Base-by-base conservation (phyloP, 2,888 invertebrate species). In the Aspidiotus rigidus region DNA sequence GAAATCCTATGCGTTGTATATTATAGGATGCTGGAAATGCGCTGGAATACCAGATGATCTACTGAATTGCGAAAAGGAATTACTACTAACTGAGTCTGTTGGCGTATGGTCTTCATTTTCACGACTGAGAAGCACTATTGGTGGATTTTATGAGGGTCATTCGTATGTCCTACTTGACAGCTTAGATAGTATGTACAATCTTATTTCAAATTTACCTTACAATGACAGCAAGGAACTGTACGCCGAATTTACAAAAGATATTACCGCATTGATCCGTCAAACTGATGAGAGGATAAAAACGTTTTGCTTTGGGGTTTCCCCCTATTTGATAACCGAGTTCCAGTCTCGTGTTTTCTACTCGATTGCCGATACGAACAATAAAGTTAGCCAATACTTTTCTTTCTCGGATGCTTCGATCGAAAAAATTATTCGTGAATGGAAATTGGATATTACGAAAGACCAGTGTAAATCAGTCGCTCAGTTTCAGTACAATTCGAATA, bases 281-380 rank as follows among this genome's bases (percentile, higher is more conserved):
- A n/a, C 15, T 61, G 61, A 61, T 41, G 13, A 39, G 40, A 41
- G 41, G 16, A 61, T 61, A 41, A 61, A 10, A 61, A 41, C 15
- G 10, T 61, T 61, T 15, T 28, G n/a, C 40, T 61, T 61, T 41
- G 61, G 61, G 11, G 61, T 61, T 61, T 61, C 61, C 1, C 61
- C 61, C 13, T 61, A 39, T 61, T 61, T 61, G 15, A 41, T 61
- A 13, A 61, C 13, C n/a, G 61, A 61, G 41, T 61, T 61, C 41
- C 61, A 41, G 40, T 40, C 40, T 15, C 11, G 41, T 13, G 1
- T 1, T 39, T 9, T 61, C 41, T 61, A 40, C 15, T 61, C 41
- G 11, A 15, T 61, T 41, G 17, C 57, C 2, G 57, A 57, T 6
- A 15, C 1, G 57, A 17, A 57, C 2, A 57, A 57, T 57, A 7